Base-by-base conservation (phyloP, 2,888 invertebrate species). In the Coenonympha glycerion region DNA sequence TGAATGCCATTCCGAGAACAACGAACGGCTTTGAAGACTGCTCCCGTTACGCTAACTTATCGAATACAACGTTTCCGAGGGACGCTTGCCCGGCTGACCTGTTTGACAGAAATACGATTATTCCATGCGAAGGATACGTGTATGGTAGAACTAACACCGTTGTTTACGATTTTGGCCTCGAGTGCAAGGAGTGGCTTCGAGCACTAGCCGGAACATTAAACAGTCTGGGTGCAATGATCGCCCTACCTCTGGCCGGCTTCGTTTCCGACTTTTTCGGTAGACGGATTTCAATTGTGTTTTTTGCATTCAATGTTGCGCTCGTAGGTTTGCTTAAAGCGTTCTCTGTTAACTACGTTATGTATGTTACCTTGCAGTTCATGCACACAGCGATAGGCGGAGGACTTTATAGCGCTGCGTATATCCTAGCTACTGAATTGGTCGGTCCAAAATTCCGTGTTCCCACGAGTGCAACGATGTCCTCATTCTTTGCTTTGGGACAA, bases 191-290 rank as follows among this genome's bases (percentile, higher is more conserved):
- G 88, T 94, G 93, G 93, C 89, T 91, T 63, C 76, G 93, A 56
- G 89, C 92, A 3, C 70, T 94, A 53, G 90, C 93, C 22, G 94
- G 94, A 3, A 93, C 93, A n/a, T 77, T 93, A 8, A 92, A 92
- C 66, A 92, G 91, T 66, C 71, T 91, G 36, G 93, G 93, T 26
- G 92, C 90, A 61, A 90, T 93, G 76, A 76, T 92, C 42, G 90
- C 92, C 1, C 86, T 93, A 36, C 89, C 91, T 1, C 65, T 92
- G 18, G 90, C 92, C 2, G 94, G 94, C 21, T 88, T 88, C 47
- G 74, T 93, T 47, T 93, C 94, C 1, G 94, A 94, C 72, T 89
- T 88, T 36, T 74, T 76, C 33, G 86, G 86, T 8, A 69, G 86
- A 48, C 68, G 81, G 28, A 63, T 70, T 22, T 84, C 85, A 2